Conservation (phyloP, 2,888 invertebrate species). For the Philaethria dido region DNA sequence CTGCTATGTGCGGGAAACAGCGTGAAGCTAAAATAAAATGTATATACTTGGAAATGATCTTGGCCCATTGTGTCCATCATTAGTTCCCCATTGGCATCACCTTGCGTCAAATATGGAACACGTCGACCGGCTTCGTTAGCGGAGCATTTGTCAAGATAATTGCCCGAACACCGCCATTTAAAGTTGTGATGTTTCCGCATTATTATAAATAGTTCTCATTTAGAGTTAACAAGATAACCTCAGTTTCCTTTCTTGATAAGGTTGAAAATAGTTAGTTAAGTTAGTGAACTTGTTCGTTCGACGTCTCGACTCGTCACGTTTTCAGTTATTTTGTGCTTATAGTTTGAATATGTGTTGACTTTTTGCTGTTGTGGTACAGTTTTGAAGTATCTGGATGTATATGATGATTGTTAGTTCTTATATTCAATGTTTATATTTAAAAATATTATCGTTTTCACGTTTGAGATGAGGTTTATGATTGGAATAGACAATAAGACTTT, state of each 20-base stretch:
- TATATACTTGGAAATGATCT: slow-evolving; percentile 44
- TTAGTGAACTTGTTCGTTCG: slow-evolving; percentile 62
- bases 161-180: slow-evolving; percentile 67
- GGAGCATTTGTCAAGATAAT: slow-evolving; percentile 78
- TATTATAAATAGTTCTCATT: slow-evolving; percentile 55
- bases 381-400: not conserved
- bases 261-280: slow-evolving; percentile 30
- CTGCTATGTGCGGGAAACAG: too few species aligned
- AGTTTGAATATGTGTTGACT: slow-evolving; percentile 42
- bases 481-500: too few species aligned
- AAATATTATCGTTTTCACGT: not conserved
- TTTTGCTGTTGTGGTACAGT: not conserved
- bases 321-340: slow-evolving; percentile 58
- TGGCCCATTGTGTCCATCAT: slow-evolving; percentile 63
- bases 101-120: slow-evolving; percentile 61
- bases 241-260: slow-evolving; percentile 31
- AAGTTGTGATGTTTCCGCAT: slow-evolving; percentile 69
- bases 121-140: slow-evolving; percentile 73
- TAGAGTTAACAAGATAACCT: slow-evolving; percentile 38
- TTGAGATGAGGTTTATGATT: too few species aligned
- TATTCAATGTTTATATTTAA: not conserved
- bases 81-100: slow-evolving; percentile 70
- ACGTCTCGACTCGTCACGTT: slow-evolving; percentile 61
- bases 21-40: not conserved
- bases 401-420: not conserved